Evolutionary conservation across 1,140 invertebrate species (phyloP).

Genomic region (Globodera ellingtonae): DNA sequence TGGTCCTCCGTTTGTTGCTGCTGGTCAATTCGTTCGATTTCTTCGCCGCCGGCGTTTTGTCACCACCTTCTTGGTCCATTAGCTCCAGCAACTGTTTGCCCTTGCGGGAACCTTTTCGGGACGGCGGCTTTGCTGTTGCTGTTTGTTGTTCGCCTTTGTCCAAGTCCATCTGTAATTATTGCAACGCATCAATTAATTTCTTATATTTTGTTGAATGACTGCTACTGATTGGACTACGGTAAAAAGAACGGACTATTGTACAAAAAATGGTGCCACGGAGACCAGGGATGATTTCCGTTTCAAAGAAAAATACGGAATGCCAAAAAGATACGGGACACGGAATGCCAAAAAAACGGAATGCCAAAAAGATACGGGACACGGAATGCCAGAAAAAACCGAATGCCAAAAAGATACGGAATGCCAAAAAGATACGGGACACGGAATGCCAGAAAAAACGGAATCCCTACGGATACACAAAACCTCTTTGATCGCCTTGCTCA

Average conservation of each 20-base stretch:
- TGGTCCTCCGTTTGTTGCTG: neutral
- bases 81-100: slow-evolving; percentile 49
- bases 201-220: too few relatives aligned
- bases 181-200: neutral
- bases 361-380: too few relatives aligned
- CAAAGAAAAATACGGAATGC: too few relatives aligned
- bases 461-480: neutral
- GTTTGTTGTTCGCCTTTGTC: slow-evolving; percentile 15
- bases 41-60: neutral
- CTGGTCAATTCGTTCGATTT: slow-evolving; percentile 25
- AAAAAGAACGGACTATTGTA: too few relatives aligned
- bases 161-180: slow-evolving; percentile 44
- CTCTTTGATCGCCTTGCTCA: slow-evolving; percentile 36
- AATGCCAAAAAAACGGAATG: too few relatives aligned
- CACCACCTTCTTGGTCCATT: slow-evolving; percentile 52
- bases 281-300: slow-evolving; percentile 70
- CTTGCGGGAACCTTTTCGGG: slow-evolving; percentile 35
- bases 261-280: slow-evolving; percentile 71
- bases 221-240: too few relatives aligned
- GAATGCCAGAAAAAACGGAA: too few relatives aligned
- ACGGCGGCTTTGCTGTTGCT: slow-evolving; percentile 24
- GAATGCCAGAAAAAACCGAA: too few relatives aligned
- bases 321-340: too few relatives aligned
- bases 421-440: too few relatives aligned
- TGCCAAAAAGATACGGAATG: too few relatives aligned